phyloP scores from a whole-genome alignment of 2,888 invertebrate species.

The Harpalus rubripes region DNA sequence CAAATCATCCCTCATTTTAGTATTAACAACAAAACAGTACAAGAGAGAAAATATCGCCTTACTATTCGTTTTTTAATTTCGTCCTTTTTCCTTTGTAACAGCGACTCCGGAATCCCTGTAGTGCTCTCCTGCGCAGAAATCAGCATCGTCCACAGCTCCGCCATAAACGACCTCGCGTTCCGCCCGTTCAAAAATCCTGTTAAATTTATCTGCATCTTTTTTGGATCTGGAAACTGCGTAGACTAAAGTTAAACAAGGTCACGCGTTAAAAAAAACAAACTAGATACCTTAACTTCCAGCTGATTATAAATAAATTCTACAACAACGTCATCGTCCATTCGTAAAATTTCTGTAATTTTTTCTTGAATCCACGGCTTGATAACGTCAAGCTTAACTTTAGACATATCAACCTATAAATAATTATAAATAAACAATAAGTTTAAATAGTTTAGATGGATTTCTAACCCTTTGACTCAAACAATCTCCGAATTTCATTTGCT shows the following conservation, averaged over 20 bases:
- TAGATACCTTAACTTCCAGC: conserved; percentile 92
- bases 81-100: conserved; percentile 97
- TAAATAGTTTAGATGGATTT: conserved; percentile 40
- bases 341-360: conserved; percentile 96
- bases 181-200: conserved; percentile 99
- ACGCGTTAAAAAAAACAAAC: neutral
- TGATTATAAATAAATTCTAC: conserved; percentile 99
- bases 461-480: conserved; percentile 93
- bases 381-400: conserved; percentile 97
- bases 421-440: conserved; percentile 12
- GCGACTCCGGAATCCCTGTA: conserved; percentile 95
- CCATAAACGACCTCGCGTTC: conserved; percentile 98
- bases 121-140: conserved; percentile 97
- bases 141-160: conserved; percentile 96
- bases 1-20: neutral
- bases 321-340: conserved; percentile 99
- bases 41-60: conserved; percentile 70
- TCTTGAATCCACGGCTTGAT: conserved; percentile 99
- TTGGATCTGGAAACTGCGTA: conserved; percentile 94
- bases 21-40: neutral
- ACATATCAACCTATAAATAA: conserved; percentile 92
- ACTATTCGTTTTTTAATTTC: conserved; percentile 95
- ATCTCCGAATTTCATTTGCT: conserved; percentile 99
- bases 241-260: conserved; percentile 77
- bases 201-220: conserved; percentile 99